Conservation (phyloP, 2,797 vertebrate genomes). For the Epinephelus awoara region DNA sequence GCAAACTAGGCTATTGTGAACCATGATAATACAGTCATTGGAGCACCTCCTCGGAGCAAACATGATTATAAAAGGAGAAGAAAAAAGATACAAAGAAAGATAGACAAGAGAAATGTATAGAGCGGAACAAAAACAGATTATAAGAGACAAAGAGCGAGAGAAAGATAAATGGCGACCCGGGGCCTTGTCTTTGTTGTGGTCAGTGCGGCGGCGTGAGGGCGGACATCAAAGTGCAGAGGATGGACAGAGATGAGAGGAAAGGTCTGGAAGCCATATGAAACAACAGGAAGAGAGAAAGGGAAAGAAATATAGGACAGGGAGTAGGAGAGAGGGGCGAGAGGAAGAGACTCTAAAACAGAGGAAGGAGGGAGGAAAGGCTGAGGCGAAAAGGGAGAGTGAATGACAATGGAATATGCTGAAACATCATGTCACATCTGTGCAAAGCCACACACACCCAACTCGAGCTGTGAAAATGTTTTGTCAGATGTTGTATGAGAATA, state of each 20-base stretch:
- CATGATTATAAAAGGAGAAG: background rate
- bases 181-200: conserved; percentile 65
- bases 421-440: conserved; percentile 44
- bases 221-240: conserved; percentile 74
- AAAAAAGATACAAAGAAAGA: background rate
- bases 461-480: conserved; percentile 22
- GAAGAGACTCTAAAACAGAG: conserved; percentile 52
- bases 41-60: background rate
- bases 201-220: conserved; percentile 35
- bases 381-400: conserved; percentile 49
- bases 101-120: conserved; percentile 2
- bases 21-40: background rate
- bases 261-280: conserved; percentile 76
- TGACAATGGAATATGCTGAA: conserved; percentile 60
- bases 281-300: conserved; percentile 67
- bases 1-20: background rate
- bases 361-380: conserved; percentile 43
- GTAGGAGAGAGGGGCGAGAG: conserved; percentile 34
- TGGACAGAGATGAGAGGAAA: conserved; percentile 69
- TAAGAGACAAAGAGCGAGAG: conserved; percentile 8
- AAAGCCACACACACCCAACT: background rate
- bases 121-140: conserved; percentile 31
- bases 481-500: conserved; percentile 14
- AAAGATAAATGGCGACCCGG: conserved; percentile 35
- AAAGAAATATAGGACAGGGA: conserved; percentile 30